Evolutionary conservation across 1,140 invertebrate genomes (phyloP), one percentile per base, ranked within the genome.

Genomic region (Nomia melanderi): DNA sequence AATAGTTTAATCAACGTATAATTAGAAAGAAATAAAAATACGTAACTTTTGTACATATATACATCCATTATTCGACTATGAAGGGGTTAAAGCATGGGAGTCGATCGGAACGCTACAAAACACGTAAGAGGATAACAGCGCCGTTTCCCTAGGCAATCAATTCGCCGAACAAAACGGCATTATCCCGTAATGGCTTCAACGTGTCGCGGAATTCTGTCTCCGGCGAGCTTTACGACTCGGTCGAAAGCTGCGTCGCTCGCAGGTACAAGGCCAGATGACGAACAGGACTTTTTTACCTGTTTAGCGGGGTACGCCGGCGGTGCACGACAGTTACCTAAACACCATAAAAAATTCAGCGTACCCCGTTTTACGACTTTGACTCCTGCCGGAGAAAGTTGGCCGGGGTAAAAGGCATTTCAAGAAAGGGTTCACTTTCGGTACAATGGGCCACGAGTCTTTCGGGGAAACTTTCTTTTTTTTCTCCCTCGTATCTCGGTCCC

Each of bases 321-420:
- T 60, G 70, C 59, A 67, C 77, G 78, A 83, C 84, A 85, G 77
- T 75, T 86, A 85, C 85, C 87, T 87, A 90, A 91, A 91, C 86
- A 88, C 88, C 90, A 83, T 92, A 92, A 92, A 91, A 90, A 92
- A 89, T 84, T 79, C 60, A 79, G 73, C 75, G 80, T 71, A 33
- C 62, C 77, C 78, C 78, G 77, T 69, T 89, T 90, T 91, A 90
- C 72, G 86, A 82, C 86, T 83, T 73, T 57, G 83, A 87, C 85
- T 87, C 74, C 72, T 70, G 25, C 23, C 20, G 39, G 89, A 87
- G 90, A 92, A 91, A 92, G 91, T 91, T 81, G 54, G 65, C 31
- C 47, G n/a, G 14, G 20, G 53, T 31, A 39, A 73, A 83, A 25
- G 33, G 29, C 27, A 33, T 31, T 87, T 64, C 25, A 44, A 65